These are phyloP conservation scores for Callionymus lyra DNA, from an alignment of 2,113 vertebrate species.

Conservation along the genomic window DNA sequence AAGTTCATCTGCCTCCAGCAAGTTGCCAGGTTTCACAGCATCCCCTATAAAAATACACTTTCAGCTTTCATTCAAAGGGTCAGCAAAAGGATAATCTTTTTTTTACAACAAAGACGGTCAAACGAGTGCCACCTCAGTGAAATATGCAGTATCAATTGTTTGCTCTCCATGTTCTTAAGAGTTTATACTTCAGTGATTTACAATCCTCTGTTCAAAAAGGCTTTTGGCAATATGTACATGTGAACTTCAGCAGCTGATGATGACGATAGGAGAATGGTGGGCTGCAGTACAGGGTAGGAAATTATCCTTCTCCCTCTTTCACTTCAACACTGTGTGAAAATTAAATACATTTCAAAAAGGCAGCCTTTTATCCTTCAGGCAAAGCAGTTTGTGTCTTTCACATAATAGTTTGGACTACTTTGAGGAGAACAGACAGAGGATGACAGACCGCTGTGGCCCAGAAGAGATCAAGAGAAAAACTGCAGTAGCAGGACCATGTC, in stretches of 20 bases:
- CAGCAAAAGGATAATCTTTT: constrained; percentile 12
- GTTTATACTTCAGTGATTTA: constrained; percentile 45
- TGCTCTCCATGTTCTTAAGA: constrained; percentile 27
- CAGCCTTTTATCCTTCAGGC: constrained; percentile 55
- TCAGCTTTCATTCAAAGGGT: constrained; percentile 1
- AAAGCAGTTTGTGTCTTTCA: constrained; percentile 64
- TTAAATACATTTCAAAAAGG: constrained; percentile 56
- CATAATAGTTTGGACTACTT: constrained; percentile 47
- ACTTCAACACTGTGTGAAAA: constrained; percentile 36
- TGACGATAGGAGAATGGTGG: constrained; percentile 38
- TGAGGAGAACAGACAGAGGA: constrained; percentile 7
- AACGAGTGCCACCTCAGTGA: constrained; percentile 38
- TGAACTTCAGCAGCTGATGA: constrained; percentile 36
- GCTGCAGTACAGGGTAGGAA: constrained; percentile 17
- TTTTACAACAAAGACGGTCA: constrained; percentile 27
- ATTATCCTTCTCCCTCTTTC: neutral
- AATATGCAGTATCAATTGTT: constrained; percentile 32
- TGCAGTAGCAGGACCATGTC: too few relatives aligned
- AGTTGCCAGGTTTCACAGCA: neutral
- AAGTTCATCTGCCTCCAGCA: constrained; percentile 10
- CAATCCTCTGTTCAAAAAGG: constrained; percentile 51
- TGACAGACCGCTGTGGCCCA: constrained; percentile 21
- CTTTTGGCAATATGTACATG: constrained; percentile 59
- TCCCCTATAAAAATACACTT: neutral
- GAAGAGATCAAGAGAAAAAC: too few relatives aligned